Evolutionary conservation across 1,140 invertebrate species (phyloP).

Genomic region (Andricus grossulariae): DNA sequence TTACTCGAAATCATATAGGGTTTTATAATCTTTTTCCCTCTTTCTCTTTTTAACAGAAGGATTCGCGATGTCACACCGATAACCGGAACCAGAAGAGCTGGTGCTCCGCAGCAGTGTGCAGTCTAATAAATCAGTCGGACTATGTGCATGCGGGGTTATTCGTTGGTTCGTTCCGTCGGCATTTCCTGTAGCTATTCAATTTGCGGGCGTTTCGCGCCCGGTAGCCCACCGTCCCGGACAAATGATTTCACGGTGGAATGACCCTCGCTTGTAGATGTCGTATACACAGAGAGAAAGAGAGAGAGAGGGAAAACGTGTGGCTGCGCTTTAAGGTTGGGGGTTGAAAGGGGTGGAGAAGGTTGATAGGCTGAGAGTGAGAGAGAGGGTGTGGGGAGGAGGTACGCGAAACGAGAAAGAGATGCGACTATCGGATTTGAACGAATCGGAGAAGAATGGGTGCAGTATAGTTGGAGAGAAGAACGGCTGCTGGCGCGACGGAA

Average conservation of each 20-base stretch:
- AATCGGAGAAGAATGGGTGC: slow-evolving; percentile 15
- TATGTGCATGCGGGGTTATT: slow-evolving; percentile 48
- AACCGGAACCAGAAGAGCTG: slow-evolving; percentile 9
- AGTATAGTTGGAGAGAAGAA: slow-evolving; percentile 28
- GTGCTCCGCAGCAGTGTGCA: slow-evolving; percentile 22
- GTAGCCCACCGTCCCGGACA: slow-evolving; percentile 53
- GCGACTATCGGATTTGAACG: slow-evolving; percentile 17
- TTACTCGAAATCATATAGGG: neutral
- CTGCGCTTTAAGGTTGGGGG: neutral
- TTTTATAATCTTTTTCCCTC: neutral
- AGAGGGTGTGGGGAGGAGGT: neutral
- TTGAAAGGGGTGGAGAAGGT: neutral
- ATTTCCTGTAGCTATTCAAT: slow-evolving; percentile 63
- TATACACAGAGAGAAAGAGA: slow-evolving; percentile 2
- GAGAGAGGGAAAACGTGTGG: slow-evolving; percentile 16
- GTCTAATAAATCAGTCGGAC: neutral
- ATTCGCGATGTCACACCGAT: slow-evolving; percentile 22
- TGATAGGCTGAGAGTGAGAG: neutral
- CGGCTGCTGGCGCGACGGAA: slow-evolving; percentile 30
- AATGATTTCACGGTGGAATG: slow-evolving; percentile 54
- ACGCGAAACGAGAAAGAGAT: slow-evolving; percentile 31
- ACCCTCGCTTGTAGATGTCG: slow-evolving; percentile 30
- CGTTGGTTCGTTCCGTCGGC: slow-evolving; percentile 58
- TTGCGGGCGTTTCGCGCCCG: slow-evolving; percentile 60
- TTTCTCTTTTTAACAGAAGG: neutral